Conservation (phyloP, 1,140 invertebrate species). For the Drosophila pruinosa region DNA sequence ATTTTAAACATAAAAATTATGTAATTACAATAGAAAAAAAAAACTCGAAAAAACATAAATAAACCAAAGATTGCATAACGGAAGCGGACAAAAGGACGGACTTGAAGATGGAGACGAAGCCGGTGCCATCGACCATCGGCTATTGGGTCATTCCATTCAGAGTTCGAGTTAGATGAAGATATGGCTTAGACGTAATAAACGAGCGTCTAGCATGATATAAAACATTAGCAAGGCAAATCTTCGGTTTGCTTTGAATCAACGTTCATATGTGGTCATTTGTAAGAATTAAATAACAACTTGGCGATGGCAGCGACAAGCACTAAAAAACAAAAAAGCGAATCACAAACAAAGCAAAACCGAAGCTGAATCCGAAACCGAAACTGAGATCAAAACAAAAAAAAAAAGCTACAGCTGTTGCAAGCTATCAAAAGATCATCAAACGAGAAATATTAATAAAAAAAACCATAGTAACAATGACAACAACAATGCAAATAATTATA, state of each 20-base stretch:
- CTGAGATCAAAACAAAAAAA: constrained; percentile 17
- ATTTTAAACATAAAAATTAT: constrained; percentile 72
- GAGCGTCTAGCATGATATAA: constrained; percentile 70
- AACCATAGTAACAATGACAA: too few species aligned
- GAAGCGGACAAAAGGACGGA: constrained; percentile 19
- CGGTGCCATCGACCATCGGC: constrained; percentile 11
- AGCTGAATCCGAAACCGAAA: neutral
- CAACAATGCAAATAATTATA: neutral
- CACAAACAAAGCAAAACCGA: neutral
- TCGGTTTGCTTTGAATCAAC: constrained; percentile 1
- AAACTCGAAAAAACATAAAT: constrained; percentile 40
- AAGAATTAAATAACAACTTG: constrained; percentile 44
- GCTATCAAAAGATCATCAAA: neutral
- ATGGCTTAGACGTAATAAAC: constrained; percentile 46
- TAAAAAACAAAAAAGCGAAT: constrained; percentile 8
- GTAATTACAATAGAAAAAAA: constrained; percentile 49
- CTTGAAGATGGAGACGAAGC: neutral
- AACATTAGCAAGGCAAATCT: constrained; percentile 28
- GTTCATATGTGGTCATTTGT: constrained; percentile 13
- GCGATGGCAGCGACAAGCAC: constrained; percentile 28
- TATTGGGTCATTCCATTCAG: constrained; percentile 49
- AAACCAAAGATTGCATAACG: constrained; percentile 54
- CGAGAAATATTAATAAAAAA: constrained; percentile 10
- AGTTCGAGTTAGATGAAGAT: neutral
- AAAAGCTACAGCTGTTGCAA: neutral